Conservation (phyloP, 2,797 vertebrate species). For the Artibeus lituratus region DNA sequence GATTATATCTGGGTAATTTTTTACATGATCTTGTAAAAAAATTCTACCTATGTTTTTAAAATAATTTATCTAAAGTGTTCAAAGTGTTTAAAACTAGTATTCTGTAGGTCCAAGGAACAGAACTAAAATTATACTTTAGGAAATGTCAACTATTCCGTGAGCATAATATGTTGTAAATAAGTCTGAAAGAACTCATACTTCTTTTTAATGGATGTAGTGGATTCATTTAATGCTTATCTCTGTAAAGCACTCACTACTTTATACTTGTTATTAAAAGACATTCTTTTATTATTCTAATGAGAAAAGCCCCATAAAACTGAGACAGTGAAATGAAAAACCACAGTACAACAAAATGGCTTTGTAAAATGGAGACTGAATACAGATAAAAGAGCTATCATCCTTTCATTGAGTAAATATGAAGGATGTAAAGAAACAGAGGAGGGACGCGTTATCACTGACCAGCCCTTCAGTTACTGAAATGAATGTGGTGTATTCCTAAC, state of each 20-base stretch:
- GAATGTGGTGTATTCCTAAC: neutral
- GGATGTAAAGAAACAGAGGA: neutral
- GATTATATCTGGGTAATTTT: neutral
- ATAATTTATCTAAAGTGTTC: neutral
- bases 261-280: constrained; percentile 28
- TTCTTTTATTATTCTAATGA: constrained; percentile 40
- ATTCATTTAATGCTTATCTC: constrained; percentile 1
- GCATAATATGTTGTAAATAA: neutral
- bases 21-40: neutral
- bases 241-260: constrained; percentile 21
- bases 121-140: constrained; percentile 8
- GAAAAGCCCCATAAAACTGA: constrained; percentile 39
- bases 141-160: neutral
- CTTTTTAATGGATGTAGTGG: neutral
- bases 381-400: constrained; percentile 23
- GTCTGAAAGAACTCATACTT: neutral
- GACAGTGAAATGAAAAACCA: constrained; percentile 30
- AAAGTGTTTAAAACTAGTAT: neutral
- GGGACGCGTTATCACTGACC: neutral
- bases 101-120: neutral
- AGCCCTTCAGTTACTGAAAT: neutral
- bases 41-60: neutral
- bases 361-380: neutral
- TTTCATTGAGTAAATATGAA: constrained; percentile 25
- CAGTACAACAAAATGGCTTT: constrained; percentile 16